Percentiles rank a stretch among this genome's conserved stretches.
Evolutionary conservation across 1,140 invertebrate genomes (phyloP).

Genomic region (Palaemon carinicauda): DNA sequence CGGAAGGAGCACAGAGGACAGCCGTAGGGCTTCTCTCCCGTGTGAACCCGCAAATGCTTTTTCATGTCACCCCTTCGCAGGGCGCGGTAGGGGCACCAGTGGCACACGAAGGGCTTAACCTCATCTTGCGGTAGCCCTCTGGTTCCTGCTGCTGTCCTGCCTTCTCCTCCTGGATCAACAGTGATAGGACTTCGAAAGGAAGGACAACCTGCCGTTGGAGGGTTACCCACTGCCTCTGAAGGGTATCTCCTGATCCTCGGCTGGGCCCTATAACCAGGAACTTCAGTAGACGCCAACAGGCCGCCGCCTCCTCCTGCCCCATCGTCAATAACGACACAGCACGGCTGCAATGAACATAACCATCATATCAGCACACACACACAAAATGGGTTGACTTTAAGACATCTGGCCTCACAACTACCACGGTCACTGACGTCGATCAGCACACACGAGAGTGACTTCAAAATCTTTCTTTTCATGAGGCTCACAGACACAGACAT

Average conservation of each 20-base stretch:
- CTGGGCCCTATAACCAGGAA: not conserved
- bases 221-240: not conserved
- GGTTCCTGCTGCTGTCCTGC: not conserved
- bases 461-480: not conserved
- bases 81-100: constrained; percentile 40
- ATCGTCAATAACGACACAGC: constrained; percentile 7
- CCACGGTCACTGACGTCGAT: too few species aligned
- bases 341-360: constrained; percentile 46
- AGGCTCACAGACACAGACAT: too few species aligned
- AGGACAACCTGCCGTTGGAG: not conserved
- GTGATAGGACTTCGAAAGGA: too few species aligned
- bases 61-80: constrained; percentile 42
- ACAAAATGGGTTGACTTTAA: too few species aligned
- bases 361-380: constrained; percentile 43
- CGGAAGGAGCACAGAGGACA: constrained; percentile 35
- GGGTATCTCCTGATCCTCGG: not conserved
- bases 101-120: constrained; percentile 34
- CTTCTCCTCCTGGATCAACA: not conserved
- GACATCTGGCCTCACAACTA: too few species aligned
- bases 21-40: constrained; percentile 44
- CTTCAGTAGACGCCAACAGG: not conserved
- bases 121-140: constrained; percentile 1
- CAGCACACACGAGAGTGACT: constrained; percentile 19
- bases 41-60: constrained; percentile 35
- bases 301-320: not conserved